Base-by-base conservation (phyloP, 2,888 invertebrate species). In the Pandemis heparana region DNA sequence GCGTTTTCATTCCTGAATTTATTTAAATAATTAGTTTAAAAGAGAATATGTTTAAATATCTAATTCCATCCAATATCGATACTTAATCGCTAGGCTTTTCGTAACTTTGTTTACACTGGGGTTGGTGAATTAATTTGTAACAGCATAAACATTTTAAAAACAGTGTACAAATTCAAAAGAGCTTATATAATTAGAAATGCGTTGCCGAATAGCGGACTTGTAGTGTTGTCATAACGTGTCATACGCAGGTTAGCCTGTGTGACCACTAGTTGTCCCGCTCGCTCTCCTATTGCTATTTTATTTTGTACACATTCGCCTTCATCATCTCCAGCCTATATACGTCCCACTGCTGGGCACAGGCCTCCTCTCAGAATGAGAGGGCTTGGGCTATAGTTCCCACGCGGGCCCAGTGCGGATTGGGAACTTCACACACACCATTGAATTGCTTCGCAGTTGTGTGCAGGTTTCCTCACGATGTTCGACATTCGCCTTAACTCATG, bases 161-260 rank as follows among this genome's bases (percentile, higher is more conserved):
- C 46, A 48, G 23, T 59, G 63, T 75, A 71, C 75, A 75, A 75
- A 75, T 63, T 5, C 39, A 75, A 46, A 63, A 18, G 75, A 71
- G 75, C 71, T 71, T 71, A 71, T 41, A 59, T 71, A 63, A 46
- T 53, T 56, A 51, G 48, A 63, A 56, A 71, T 12, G 39, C 70
- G 14, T 63, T 53, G 72, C 68, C 61, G 59, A 63, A 48, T 73
- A 73, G 68, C 51, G 62, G 46, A 39, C 5, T 43, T 4, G 10
- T 38, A 53, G 16, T 38, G 16, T n/a, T 48, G 48, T n/a, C 48
- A 5, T 46, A 14, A 10, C 3, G 14, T 12, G 10, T 46, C 12
- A 46, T 46, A 10, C 43, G 43, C 12, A 12, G 41, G 41, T 41
- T 9, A 41, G 23, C 23, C 23, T 32, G 23, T 32, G 23, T 32